phyloP scores from a whole-genome alignment of 1,140 invertebrate species.

The Antheraea pernyi region DNA sequence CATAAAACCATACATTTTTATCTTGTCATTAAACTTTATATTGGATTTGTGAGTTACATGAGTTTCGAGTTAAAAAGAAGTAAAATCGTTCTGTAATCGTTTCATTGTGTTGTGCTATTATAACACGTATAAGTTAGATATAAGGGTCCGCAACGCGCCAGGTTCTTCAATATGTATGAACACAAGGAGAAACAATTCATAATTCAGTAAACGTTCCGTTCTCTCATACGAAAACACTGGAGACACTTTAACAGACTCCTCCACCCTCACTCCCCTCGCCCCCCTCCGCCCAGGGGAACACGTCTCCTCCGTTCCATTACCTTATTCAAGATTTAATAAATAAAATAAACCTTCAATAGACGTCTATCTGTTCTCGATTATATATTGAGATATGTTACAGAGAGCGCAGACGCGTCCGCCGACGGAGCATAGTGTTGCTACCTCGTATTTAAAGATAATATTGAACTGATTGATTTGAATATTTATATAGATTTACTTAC shows the following conservation, averaged over 20 bases:
- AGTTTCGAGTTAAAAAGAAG: too few relatives aligned
- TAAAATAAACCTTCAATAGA: conserved; percentile 5
- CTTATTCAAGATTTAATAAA: not conserved
- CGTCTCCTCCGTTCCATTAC: not conserved
- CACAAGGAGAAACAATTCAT: not conserved
- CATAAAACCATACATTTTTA: too few relatives aligned
- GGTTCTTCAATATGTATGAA: not conserved
- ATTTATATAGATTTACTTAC: not conserved
- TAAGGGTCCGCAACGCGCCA: not conserved
- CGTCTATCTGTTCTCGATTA: not conserved
- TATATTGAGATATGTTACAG: not conserved
- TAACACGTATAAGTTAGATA: not conserved
- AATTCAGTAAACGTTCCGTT: not conserved
- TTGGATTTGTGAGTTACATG: too few relatives aligned
- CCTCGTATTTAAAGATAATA: not conserved
- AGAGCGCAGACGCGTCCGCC: not conserved
- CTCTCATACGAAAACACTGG: not conserved
- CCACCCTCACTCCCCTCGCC: too few relatives aligned
- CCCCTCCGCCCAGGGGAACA: not conserved
- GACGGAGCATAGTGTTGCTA: not conserved
- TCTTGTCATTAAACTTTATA: too few relatives aligned
- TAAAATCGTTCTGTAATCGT: not conserved
- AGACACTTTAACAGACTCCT: not conserved
- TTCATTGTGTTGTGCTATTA: not conserved
- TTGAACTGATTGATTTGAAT: not conserved